Conservation (phyloP, 2,888 invertebrate genomes). For the Polydrusus tereticollis region DNA sequence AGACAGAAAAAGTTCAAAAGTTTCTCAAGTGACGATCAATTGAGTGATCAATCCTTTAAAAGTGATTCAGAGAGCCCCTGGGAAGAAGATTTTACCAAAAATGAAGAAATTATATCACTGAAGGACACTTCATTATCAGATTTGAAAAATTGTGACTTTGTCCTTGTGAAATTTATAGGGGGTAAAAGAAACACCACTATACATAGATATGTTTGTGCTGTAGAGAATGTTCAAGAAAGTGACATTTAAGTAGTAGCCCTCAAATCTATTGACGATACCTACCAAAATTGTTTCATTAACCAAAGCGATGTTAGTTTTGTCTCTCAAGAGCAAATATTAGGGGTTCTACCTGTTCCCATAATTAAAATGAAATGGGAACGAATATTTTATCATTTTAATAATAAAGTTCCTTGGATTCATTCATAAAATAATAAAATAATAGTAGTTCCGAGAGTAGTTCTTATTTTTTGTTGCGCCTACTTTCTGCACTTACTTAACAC, state of each 20-base stretch:
- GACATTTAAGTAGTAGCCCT: conserved; percentile 22
- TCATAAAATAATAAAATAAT: background rate
- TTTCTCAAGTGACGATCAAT: too few relatives aligned
- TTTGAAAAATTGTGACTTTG: background rate
- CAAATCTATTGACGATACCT: conserved; percentile 8
- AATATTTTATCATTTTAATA: conserved; percentile 18
- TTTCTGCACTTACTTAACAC: background rate
- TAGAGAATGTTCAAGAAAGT: conserved; percentile 6
- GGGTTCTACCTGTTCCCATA: conserved; percentile 8
- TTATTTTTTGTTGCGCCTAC: background rate
- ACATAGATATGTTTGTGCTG: conserved; percentile 11
- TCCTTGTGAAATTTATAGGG: conserved; percentile 10
- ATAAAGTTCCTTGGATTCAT: conserved; percentile 2
- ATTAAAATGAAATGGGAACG: conserved; percentile 2
- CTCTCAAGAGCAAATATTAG: conserved; percentile 23
- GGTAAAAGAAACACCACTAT: conserved; percentile 1
- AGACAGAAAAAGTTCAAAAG: too few relatives aligned
- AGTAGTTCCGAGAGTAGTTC: too few relatives aligned
- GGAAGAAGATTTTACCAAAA: background rate
- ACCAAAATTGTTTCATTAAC: conserved; percentile 15
- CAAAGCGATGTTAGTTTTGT: conserved; percentile 19
- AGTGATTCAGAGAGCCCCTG: background rate
- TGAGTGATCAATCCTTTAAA: too few relatives aligned
- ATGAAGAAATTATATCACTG: background rate
- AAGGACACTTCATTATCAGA: background rate